Evolutionary conservation across 2,888 invertebrate genomes (phyloP).

Genomic region (Clitarchus hookeri): DNA sequence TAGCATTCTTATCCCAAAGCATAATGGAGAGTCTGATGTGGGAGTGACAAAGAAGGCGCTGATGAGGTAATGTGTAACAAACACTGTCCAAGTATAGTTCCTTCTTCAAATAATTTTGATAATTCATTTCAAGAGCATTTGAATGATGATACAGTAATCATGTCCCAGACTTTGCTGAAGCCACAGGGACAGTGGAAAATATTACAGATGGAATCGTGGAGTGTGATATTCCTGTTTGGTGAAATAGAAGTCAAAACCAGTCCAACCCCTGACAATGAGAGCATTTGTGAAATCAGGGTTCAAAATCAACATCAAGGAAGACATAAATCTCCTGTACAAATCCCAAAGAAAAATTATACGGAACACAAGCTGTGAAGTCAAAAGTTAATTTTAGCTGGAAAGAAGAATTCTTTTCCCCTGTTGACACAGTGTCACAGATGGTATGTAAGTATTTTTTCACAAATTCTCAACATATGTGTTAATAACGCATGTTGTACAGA

Average conservation of each 20-base stretch:
- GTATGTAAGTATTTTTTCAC: background rate
- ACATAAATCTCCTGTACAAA: background rate
- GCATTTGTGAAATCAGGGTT: background rate
- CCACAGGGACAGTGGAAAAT: background rate
- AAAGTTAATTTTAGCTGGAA: background rate
- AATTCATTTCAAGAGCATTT: background rate
- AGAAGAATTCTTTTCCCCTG: no score
- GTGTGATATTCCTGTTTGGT: no score
- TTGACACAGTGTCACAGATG: background rate
- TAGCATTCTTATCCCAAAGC: background rate
- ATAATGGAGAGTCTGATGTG: background rate
- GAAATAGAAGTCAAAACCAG: no score
- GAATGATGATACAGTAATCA: background rate
- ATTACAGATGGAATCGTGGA: no score
- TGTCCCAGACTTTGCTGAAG: background rate
- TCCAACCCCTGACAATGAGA: no score
- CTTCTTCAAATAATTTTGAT: background rate
- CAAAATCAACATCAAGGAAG: background rate
- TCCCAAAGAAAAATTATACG: background rate
- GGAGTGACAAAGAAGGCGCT: background rate
- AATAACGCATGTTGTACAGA: background rate
- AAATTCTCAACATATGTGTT: background rate
- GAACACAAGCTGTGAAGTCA: background rate
- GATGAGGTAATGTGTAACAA: background rate
- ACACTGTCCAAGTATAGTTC: background rate